phyloP scores from a whole-genome alignment of 2,113 vertebrate species.

The Callipepla californica region DNA sequence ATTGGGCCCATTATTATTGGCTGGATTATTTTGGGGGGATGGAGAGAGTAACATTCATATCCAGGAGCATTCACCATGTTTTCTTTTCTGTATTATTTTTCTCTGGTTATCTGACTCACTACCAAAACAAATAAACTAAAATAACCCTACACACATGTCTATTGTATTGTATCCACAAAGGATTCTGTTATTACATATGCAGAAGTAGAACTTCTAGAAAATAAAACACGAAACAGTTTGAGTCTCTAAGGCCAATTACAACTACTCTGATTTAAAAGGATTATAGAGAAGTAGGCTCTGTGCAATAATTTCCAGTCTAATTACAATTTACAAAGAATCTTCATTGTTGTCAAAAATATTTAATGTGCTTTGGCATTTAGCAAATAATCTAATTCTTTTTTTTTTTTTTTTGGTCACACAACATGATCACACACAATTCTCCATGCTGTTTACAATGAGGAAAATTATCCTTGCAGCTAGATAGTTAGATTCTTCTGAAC shows the following conservation, averaged over 20 bases:
- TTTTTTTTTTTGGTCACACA: conserved; percentile 72
- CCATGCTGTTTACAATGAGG: conserved; percentile 71
- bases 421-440: conserved; percentile 75
- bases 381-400: conserved; percentile 76
- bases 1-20: conserved; percentile 3
- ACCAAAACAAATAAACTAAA: conserved; percentile 75
- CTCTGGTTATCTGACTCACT: conserved; percentile 57
- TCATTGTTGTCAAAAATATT: conserved; percentile 80
- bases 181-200: conserved; percentile 75
- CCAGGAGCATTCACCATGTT: background rate
- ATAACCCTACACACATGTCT: conserved; percentile 66
- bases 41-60: conserved; percentile 3
- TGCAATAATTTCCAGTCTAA: conserved; percentile 80
- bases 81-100: conserved; percentile 54
- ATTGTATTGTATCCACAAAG: conserved; percentile 62
- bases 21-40: background rate
- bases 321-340: conserved; percentile 80
- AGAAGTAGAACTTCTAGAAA: conserved; percentile 76
- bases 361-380: conserved; percentile 77
- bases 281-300: conserved; percentile 75
- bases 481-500: conserved; percentile 67
- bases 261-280: conserved; percentile 79
- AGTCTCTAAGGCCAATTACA: conserved; percentile 80
- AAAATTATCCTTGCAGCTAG: conserved; percentile 70
- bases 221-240: conserved; percentile 72